Percentiles rank a stretch among this genome's conserved stretches.
phyloP scores from a whole-genome alignment of 1,140 invertebrate species.

The Maniola jurtina region DNA sequence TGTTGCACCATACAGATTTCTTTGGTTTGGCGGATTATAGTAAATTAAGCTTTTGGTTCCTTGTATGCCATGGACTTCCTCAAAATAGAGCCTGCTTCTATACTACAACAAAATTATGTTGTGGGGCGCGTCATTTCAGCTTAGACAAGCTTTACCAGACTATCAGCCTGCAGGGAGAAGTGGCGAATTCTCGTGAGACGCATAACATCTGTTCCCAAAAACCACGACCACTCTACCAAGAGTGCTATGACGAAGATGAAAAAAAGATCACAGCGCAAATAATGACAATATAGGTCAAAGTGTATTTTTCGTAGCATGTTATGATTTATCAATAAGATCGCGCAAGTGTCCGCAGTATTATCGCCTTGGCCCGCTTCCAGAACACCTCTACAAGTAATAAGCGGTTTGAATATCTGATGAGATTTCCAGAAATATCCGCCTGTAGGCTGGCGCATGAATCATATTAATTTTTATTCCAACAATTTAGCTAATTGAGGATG shows the following conservation, averaged over 20 bases:
- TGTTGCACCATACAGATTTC: too few species aligned
- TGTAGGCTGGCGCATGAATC: not conserved
- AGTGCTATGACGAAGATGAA: not conserved
- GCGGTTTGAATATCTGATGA: constrained; percentile 30
- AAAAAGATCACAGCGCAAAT: not conserved
- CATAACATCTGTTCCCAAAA: not conserved
- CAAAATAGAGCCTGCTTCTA: too few species aligned
- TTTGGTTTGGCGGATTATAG: too few species aligned
- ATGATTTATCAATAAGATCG: constrained; percentile 15
- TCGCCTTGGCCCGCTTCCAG: constrained; percentile 26
- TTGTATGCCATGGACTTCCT: too few species aligned
- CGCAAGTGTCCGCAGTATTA: constrained; percentile 29
- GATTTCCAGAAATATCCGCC: constrained; percentile 26
- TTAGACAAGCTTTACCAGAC: too few species aligned
- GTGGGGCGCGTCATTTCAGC: too few species aligned
- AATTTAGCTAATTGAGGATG: not conserved
- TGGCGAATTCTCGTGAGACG: too few species aligned
- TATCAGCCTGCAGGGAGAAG: too few species aligned
- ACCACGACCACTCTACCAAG: not conserved
- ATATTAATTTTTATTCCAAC: not conserved
- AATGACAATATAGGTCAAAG: not conserved
- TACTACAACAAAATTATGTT: too few species aligned
- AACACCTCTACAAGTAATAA: constrained; percentile 30
- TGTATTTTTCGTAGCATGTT: not conserved
- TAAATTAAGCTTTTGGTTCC: too few species aligned